Evolutionary conservation across 2,888 invertebrate species (phyloP).

Genomic region (Lasius platythorax): DNA sequence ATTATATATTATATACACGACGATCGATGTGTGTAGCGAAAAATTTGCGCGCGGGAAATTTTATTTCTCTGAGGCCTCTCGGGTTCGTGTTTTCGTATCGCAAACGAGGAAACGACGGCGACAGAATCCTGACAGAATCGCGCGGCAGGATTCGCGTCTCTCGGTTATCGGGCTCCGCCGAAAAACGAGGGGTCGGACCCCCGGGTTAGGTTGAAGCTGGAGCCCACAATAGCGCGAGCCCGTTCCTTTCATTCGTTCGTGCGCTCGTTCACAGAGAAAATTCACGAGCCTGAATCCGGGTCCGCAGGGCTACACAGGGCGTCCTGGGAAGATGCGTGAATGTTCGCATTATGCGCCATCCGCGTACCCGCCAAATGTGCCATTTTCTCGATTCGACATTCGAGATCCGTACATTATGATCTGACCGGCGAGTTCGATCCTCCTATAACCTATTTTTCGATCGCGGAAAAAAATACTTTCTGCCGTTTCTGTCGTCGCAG

Average conservation of each 20-base stretch:
- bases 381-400: conserved; percentile 13
- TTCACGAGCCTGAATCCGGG: conserved; percentile 42
- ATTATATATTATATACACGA: not conserved
- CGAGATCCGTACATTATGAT: conserved; percentile 10
- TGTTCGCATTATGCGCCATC: conserved; percentile 3
- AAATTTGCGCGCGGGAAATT: not conserved
- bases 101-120: not conserved
- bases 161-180: conserved; percentile 31
- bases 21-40: not conserved
- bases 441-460: not conserved
- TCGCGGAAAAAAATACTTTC: not conserved
- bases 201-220: not conserved
- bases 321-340: conserved; percentile 17
- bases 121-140: not conserved
- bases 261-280: conserved; percentile 44
- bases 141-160: conserved; percentile 32
- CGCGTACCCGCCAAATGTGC: conserved; percentile 14
- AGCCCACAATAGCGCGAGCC: conserved; percentile 30
- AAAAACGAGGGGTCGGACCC: conserved; percentile 46
- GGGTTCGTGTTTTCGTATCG: not conserved
- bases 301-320: not conserved
- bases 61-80: not conserved
- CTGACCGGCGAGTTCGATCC: not conserved
- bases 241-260: conserved; percentile 23
- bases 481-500: not conserved